phyloP scores from a whole-genome alignment of 2,797 vertebrate species.

The Lacerta agilis region DNA sequence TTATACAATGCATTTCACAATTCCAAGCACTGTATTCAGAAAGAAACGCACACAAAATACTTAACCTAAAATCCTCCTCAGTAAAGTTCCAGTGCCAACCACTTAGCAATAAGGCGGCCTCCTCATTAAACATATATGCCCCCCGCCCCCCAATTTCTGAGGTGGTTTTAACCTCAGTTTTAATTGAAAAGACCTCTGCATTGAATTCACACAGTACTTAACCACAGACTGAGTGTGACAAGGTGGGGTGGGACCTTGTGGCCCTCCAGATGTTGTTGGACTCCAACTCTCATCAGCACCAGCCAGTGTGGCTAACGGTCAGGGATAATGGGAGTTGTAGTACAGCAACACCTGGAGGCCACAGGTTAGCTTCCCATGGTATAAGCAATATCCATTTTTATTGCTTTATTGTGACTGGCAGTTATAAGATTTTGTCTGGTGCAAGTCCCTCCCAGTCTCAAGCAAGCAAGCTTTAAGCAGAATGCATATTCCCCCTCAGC shows the following conservation, averaged over 20 bases:
- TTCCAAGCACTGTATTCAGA: slow-evolving; percentile 32
- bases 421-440: neutral
- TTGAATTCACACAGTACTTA: slow-evolving; percentile 17
- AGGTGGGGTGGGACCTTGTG: neutral
- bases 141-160: slow-evolving; percentile 34
- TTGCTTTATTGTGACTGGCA: neutral
- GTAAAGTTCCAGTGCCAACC: neutral
- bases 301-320: no score
- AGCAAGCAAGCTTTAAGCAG: neutral
- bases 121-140: slow-evolving; percentile 6
- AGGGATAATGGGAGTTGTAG: no score
- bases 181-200: slow-evolving; percentile 60
- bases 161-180: slow-evolving; percentile 29
- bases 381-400: neutral
- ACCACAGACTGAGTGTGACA: slow-evolving; percentile 1
- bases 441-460: neutral
- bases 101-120: slow-evolving; percentile 21
- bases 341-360: no score
- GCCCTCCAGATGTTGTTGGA: no score
- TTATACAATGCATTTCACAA: slow-evolving; percentile 11
- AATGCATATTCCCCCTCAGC: neutral
- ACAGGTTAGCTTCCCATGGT: no score
- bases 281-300: no score
- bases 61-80: slow-evolving; percentile 4
- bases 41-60: slow-evolving; percentile 9